A percentile compares a stretch with the other conserved stretches of the same genome.
Evolutionary conservation across 2,888 invertebrate genomes (phyloP).

Genomic region (Aphidoletes aphidimyza): DNA sequence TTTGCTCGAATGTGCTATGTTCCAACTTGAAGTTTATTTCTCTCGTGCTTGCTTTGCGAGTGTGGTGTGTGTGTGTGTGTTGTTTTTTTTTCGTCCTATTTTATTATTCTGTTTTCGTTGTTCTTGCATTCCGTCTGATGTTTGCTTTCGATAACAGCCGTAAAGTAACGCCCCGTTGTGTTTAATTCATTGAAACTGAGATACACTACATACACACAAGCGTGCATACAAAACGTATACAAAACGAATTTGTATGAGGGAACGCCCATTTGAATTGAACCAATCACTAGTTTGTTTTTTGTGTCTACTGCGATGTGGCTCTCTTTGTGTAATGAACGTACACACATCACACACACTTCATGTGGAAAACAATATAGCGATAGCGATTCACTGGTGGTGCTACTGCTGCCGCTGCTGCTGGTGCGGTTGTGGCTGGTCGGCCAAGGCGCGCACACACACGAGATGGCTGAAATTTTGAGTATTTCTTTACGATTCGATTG

Average conservation of each 20-base stretch:
- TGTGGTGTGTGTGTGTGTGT: not conserved
- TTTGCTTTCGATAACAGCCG: conserved; percentile 54
- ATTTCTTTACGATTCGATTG: too few relatives aligned
- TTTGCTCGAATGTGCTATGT: not conserved
- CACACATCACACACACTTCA: conserved; percentile 48
- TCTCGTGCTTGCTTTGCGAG: not conserved
- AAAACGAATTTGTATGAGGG: conserved; percentile 47
- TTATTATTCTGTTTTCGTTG: conserved; percentile 52
- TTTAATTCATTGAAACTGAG: conserved; percentile 45
- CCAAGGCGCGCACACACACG: too few relatives aligned
- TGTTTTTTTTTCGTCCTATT: conserved; percentile 31
- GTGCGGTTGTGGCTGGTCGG: not conserved
- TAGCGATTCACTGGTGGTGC: too few relatives aligned
- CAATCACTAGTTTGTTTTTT: conserved; percentile 54
- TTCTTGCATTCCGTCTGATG: conserved; percentile 48
- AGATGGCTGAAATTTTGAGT: too few relatives aligned
- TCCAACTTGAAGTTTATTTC: not conserved
- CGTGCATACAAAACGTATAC: conserved; percentile 51
- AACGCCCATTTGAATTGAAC: conserved; percentile 53
- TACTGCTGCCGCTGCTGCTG: not conserved
- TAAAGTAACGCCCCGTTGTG: conserved; percentile 50
- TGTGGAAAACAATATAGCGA: conserved; percentile 38
- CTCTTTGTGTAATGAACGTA: conserved; percentile 40
- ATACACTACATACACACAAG: conserved; percentile 35
- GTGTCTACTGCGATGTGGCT: too few relatives aligned